phyloP scores from a whole-genome alignment of 2,113 vertebrate genomes.

The Passer domesticus region DNA sequence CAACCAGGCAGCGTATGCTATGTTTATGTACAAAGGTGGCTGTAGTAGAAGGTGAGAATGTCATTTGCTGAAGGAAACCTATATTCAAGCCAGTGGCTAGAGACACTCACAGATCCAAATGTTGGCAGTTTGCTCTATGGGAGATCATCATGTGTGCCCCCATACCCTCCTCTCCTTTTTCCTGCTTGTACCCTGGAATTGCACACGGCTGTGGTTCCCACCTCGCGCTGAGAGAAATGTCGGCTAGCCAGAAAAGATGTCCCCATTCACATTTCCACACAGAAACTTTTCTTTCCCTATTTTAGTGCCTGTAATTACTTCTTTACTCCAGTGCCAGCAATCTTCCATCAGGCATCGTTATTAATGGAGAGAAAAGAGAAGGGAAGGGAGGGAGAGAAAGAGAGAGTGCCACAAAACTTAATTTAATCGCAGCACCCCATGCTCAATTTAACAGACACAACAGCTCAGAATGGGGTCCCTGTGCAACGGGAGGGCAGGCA shows the following conservation, averaged over 20 bases:
- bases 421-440: conserved; percentile 79
- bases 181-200: background rate
- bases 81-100: background rate
- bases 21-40: accelerated
- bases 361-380: conserved; percentile 56
- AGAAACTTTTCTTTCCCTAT: conserved; percentile 59
- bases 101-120: background rate
- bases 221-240: background rate
- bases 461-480: conserved; percentile 82
- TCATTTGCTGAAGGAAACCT: background rate
- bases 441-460: conserved; percentile 87
- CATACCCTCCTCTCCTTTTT: background rate
- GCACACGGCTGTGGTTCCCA: background rate
- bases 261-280: conserved; percentile 57
- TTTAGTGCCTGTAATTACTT: conserved; percentile 71
- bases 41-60: background rate
- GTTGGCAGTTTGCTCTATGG: background rate
- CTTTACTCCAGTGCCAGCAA: conserved; percentile 71
- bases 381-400: conserved; percentile 16
- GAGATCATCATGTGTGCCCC: background rate
- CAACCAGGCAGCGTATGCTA: background rate
- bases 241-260: conserved; percentile 18
- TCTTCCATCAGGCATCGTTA: conserved; percentile 70
- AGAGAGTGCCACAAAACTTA: conserved; percentile 73
- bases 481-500: conserved; percentile 74